These are phyloP conservation scores for Thecocarcelia acutangulata DNA, from an alignment of 2,888 invertebrate genomes.

Conservation along the genomic window DNA sequence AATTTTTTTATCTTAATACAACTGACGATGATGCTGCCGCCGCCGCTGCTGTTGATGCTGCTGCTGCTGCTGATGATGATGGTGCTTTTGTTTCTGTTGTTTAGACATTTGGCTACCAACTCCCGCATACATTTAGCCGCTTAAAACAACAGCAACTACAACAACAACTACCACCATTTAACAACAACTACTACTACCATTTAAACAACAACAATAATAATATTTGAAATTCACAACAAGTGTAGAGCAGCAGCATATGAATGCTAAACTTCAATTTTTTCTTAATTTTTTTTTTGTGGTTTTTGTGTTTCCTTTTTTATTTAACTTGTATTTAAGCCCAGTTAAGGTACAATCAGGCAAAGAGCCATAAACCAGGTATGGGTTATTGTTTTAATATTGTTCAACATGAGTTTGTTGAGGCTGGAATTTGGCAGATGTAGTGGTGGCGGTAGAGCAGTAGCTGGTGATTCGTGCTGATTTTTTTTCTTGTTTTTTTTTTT, in stretches of 20 bases:
- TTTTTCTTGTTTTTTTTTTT: slow-evolving; percentile 19
- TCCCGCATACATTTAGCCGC: slow-evolving; percentile 64
- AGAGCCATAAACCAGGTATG: slow-evolving; percentile 15
- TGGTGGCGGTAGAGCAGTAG: not conserved
- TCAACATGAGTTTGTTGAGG: slow-evolving; percentile 11
- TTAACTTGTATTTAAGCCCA: slow-evolving; percentile 44
- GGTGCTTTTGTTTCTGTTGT: slow-evolving; percentile 49
- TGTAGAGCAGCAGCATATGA: slow-evolving; percentile 58
- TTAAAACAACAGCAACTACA: too few relatives aligned
- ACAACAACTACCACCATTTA: too few relatives aligned
- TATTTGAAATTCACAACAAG: slow-evolving; percentile 67
- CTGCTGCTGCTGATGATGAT: slow-evolving; percentile 30
- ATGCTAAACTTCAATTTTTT: slow-evolving; percentile 26
- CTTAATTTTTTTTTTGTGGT: not conserved
- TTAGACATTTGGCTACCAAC: slow-evolving; percentile 62
- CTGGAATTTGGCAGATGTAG: not conserved
- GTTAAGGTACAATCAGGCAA: slow-evolving; percentile 43
- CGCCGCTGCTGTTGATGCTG: slow-evolving; percentile 6
- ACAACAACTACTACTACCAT: slow-evolving; percentile 14
- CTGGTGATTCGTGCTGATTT: slow-evolving; percentile 28
- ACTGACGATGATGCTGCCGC: slow-evolving; percentile 1
- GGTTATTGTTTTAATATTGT: slow-evolving; percentile 53
- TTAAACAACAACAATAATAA: slow-evolving; percentile 52
- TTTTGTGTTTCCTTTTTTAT: slow-evolving; percentile 30
- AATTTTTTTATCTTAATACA: slow-evolving; percentile 19